Conservation (phyloP, 2,113 vertebrate genomes). For the Amblyornis subalaris region DNA sequence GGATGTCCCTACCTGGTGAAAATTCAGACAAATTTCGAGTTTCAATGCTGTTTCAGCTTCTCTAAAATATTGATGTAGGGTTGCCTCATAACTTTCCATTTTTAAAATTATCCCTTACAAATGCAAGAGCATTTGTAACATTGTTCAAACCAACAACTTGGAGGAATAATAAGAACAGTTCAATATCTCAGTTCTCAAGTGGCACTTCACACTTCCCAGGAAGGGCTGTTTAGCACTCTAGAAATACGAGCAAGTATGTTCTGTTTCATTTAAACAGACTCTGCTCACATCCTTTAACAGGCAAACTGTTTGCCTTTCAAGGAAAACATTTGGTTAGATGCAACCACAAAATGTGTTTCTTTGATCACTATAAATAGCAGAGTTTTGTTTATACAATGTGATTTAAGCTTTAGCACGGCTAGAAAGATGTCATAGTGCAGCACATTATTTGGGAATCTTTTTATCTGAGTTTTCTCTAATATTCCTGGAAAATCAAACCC, state of each 20-base stretch:
- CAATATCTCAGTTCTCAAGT: background rate
- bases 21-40: background rate
- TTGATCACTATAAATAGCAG: constrained; percentile 13
- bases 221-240: background rate
- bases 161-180: background rate
- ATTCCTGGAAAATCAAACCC: background rate
- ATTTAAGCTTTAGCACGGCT: background rate
- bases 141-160: background rate
- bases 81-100: background rate
- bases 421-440: background rate
- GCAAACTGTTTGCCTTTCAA: background rate
- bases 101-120: background rate
- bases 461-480: background rate
- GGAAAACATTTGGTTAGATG: constrained; percentile 14
- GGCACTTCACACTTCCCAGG: background rate
- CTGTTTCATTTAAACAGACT: background rate
- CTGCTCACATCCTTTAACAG: background rate
- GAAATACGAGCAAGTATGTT: background rate
- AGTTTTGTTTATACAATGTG: background rate
- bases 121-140: background rate
- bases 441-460: background rate
- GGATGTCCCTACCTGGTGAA: background rate
- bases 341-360: background rate
- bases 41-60: background rate
- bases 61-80: background rate